Evolutionary conservation across 2,113 vertebrate species (phyloP).

Genomic region (Arvicanthis niloticus): DNA sequence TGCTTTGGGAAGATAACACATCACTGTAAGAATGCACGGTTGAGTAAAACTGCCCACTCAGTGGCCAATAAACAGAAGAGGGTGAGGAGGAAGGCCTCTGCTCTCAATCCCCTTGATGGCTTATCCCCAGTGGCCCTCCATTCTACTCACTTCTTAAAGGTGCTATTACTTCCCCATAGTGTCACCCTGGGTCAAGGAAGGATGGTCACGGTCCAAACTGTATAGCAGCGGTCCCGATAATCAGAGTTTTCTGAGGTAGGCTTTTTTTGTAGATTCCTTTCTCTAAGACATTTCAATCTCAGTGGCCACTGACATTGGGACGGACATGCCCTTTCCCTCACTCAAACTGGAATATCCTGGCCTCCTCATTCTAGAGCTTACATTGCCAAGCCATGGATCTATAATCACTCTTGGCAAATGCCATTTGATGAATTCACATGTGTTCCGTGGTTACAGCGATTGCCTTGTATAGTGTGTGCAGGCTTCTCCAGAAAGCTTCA

Average conservation of each 20-base stretch:
- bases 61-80: neutral
- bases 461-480: neutral
- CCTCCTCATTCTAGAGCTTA: neutral
- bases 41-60: neutral
- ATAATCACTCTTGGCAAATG: neutral
- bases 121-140: neutral
- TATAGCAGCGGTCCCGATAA: neutral
- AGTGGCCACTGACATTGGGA: neutral
- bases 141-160: neutral
- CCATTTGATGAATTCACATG: neutral
- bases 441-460: neutral
- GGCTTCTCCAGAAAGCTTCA: neutral
- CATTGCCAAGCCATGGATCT: neutral
- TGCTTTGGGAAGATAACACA: neutral
- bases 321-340: neutral
- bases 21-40: neutral
- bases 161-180: neutral
- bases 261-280: neutral
- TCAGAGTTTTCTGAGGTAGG: neutral
- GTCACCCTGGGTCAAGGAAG: neutral
- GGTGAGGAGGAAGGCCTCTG: neutral
- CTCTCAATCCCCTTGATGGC: neutral
- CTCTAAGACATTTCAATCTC: neutral
- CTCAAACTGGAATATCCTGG: neutral
- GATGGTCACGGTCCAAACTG: neutral